Evolutionary conservation across 64 coral and sea anemone species (phyloP).

Genomic region (Cladopsammia gracilis): DNA sequence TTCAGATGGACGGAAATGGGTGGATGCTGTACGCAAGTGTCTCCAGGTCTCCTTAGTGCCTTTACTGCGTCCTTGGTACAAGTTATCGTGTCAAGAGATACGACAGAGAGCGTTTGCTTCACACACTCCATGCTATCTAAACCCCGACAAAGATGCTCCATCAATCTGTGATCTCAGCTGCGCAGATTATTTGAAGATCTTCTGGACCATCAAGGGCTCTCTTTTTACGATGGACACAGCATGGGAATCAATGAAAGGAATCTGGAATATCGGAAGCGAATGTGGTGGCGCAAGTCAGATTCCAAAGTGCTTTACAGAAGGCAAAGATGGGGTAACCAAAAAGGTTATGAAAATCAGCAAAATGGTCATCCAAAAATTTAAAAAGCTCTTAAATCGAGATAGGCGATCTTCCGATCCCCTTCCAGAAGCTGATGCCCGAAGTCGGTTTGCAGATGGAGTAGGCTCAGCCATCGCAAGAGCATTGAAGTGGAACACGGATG

Average conservation of each 20-base stretch:
- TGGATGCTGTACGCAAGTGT: slow-evolving; percentile 81
- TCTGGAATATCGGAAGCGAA: slow-evolving; percentile 53
- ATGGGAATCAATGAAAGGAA: slow-evolving; percentile 70
- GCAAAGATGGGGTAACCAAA: background rate
- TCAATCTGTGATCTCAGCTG: slow-evolving; percentile 71
- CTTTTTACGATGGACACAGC: slow-evolving; percentile 33
- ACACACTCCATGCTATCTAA: slow-evolving; percentile 71
- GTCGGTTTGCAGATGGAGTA: slow-evolving; percentile 57
- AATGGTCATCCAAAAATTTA: background rate
- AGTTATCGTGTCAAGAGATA: slow-evolving; percentile 60
- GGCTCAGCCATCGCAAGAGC: slow-evolving; percentile 37
- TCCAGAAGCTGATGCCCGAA: slow-evolving; percentile 49
- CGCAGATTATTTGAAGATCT: slow-evolving; percentile 31
- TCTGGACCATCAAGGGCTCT: slow-evolving; percentile 57
- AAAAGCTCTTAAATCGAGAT: background rate
- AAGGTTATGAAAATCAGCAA: slow-evolving; percentile 1
- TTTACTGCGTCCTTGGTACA: slow-evolving; percentile 41
- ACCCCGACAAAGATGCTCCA: slow-evolving; percentile 49
- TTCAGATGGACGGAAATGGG: slow-evolving; percentile 35
- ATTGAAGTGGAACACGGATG: slow-evolving; percentile 51
- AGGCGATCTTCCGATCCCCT: slow-evolving; percentile 27
- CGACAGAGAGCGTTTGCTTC: slow-evolving; percentile 56
- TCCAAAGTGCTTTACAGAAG: background rate
- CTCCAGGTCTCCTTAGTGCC: slow-evolving; percentile 70
- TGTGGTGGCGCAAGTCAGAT: slow-evolving; percentile 21